Evolutionary conservation across 2,888 invertebrate genomes (phyloP).

Genomic region (Conus canariensis): DNA sequence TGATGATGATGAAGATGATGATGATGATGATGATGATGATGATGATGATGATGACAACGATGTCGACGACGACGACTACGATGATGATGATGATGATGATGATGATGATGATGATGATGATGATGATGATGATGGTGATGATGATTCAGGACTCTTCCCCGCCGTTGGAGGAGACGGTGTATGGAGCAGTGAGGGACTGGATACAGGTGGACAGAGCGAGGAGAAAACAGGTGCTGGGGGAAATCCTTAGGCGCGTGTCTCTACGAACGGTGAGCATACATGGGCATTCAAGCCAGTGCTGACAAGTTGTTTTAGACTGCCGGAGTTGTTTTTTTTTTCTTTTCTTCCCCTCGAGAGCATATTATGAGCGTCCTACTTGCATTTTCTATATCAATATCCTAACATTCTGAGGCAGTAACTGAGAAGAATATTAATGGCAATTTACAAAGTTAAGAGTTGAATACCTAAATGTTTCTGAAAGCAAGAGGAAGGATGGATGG

Average conservation of each 20-base stretch:
- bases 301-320: no score
- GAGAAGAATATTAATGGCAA: no score
- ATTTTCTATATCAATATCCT: no score
- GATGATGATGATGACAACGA: background rate
- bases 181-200: constrained; percentile 61
- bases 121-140: background rate
- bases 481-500: no score
- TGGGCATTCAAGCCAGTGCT: background rate
- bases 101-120: background rate
- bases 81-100: background rate
- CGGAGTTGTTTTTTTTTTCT: no score
- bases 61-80: background rate
- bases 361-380: no score
- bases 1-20: background rate
- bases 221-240: constrained; percentile 53
- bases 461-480: no score
- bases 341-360: no score
- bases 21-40: background rate
- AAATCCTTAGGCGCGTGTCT: constrained; percentile 58
- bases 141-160: constrained; percentile 50
- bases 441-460: no score
- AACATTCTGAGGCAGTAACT: no score
- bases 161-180: constrained; percentile 59
- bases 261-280: constrained; percentile 47
- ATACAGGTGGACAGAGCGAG: constrained; percentile 54